These are phyloP conservation scores for Gymnocheta viridis DNA, from an alignment of 2,888 invertebrate species.

Conservation along the genomic window DNA sequence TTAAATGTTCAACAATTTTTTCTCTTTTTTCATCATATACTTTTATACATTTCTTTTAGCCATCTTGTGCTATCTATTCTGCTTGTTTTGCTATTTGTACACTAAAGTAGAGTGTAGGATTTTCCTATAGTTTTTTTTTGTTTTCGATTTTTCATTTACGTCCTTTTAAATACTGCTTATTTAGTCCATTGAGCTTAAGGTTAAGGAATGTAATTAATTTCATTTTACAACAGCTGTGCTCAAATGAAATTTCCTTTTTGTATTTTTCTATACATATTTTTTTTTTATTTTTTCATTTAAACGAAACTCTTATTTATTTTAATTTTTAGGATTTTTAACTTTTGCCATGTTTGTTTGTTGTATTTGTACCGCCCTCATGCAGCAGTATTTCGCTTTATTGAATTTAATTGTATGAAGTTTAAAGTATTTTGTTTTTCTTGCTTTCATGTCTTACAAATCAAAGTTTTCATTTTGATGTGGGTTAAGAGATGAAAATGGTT, in stretches of 20 bases:
- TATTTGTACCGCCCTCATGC: background rate
- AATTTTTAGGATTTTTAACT: slow-evolving; percentile 22
- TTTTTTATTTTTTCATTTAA: background rate
- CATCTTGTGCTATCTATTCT: slow-evolving; percentile 17
- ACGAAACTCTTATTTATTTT: slow-evolving; percentile 40
- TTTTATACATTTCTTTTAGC: background rate
- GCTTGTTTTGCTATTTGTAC: background rate
- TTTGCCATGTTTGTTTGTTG: background rate
- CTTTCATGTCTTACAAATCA: slow-evolving; percentile 46
- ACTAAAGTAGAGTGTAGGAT: background rate
- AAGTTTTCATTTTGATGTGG: slow-evolving; percentile 49
- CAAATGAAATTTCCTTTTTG: slow-evolving; percentile 54
- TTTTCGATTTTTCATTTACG: slow-evolving; percentile 66
- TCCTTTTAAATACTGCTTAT: slow-evolving; percentile 69
- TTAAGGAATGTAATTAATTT: slow-evolving; percentile 72
- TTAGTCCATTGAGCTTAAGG: slow-evolving; percentile 68
- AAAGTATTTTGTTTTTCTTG: background rate
- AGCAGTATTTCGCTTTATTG: slow-evolving; percentile 13
- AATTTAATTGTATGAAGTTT: slow-evolving; percentile 51
- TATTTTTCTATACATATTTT: background rate
- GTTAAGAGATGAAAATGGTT: slow-evolving; percentile 26
- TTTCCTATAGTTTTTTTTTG: slow-evolving; percentile 25
- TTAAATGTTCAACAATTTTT: slow-evolving; percentile 42
- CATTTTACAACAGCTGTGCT: slow-evolving; percentile 68
- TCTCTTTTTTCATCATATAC: background rate